Conservation (phyloP, 2,797 vertebrate genomes). For the Dryobates pubescens region DNA sequence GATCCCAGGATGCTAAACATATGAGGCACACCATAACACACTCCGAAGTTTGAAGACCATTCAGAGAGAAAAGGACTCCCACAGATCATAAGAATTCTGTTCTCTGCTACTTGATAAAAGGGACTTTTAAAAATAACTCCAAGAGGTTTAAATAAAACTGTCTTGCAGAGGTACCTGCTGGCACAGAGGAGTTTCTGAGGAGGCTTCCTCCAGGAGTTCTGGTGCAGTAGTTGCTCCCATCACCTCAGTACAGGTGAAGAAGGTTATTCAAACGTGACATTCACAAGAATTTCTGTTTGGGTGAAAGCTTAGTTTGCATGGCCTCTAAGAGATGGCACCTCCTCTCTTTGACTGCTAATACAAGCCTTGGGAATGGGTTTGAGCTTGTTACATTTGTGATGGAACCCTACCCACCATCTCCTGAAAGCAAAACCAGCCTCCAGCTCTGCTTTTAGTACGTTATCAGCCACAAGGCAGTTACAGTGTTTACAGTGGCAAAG, state of each 20-base stretch:
- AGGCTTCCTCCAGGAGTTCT: not conserved
- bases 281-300: not conserved
- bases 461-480: rapidly evolving
- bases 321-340: not conserved
- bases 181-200: not conserved
- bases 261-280: rapidly evolving
- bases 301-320: not conserved
- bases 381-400: not conserved
- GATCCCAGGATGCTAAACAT: not conserved
- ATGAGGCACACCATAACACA: not conserved
- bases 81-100: not conserved
- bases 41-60: not conserved
- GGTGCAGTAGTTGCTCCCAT: not conserved
- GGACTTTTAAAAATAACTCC: not conserved
- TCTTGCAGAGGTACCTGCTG: not conserved
- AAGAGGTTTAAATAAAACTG: not conserved
- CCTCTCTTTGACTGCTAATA: not conserved
- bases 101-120: not conserved
- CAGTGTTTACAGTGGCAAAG: not conserved
- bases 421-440: not conserved
- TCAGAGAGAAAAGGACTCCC: not conserved
- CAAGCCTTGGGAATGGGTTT: rapidly evolving
- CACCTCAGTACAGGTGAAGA: not conserved
- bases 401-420: not conserved
- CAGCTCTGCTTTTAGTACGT: not conserved